Conservation (phyloP, 2,797 vertebrate species). For the Bryconaethiops microstoma region DNA sequence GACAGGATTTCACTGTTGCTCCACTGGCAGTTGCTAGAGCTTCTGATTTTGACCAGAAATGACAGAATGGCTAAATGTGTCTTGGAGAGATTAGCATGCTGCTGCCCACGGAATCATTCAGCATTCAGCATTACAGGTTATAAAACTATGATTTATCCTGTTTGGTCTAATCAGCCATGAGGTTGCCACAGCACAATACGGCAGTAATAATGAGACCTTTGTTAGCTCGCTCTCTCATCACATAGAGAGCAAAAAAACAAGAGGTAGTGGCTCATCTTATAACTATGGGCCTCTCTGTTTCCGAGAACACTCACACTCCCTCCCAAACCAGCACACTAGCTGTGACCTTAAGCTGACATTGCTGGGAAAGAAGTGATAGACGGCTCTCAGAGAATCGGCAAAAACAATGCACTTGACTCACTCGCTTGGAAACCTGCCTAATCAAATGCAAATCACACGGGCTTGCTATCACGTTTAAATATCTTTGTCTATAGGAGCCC, state of each 20-base stretch:
- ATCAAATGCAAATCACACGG: conserved; percentile 40
- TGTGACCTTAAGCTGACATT: conserved; percentile 62
- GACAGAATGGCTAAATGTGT: conserved; percentile 51
- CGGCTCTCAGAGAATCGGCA: conserved; percentile 12
- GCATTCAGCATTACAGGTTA: conserved; percentile 54
- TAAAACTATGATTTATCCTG: conserved; percentile 67
- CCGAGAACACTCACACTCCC: conserved; percentile 69
- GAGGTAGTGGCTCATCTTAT: conserved; percentile 54
- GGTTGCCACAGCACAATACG: conserved; percentile 58
- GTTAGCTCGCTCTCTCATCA: conserved; percentile 65
- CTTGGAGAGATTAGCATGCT: conserved; percentile 43
- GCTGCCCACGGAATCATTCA: conserved; percentile 51
- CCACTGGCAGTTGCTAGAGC: conserved; percentile 28
- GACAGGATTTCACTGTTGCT: conserved; percentile 27
- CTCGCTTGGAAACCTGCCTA: conserved; percentile 33
- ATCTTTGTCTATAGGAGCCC: background rate
- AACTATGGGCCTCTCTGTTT: conserved; percentile 72
- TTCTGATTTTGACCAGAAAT: conserved; percentile 38
- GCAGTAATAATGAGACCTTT: conserved; percentile 74
- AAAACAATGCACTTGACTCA: conserved; percentile 42
- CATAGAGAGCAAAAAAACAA: conserved; percentile 45
- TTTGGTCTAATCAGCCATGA: conserved; percentile 61
- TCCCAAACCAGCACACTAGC: conserved; percentile 61
- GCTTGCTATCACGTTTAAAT: conserved; percentile 14
- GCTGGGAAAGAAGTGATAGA: conserved; percentile 56